A percentile compares a stretch with the other conserved stretches of the same genome.
phyloP scores from a whole-genome alignment of 2,113 vertebrate species.

The Lipotes vexillifer region DNA sequence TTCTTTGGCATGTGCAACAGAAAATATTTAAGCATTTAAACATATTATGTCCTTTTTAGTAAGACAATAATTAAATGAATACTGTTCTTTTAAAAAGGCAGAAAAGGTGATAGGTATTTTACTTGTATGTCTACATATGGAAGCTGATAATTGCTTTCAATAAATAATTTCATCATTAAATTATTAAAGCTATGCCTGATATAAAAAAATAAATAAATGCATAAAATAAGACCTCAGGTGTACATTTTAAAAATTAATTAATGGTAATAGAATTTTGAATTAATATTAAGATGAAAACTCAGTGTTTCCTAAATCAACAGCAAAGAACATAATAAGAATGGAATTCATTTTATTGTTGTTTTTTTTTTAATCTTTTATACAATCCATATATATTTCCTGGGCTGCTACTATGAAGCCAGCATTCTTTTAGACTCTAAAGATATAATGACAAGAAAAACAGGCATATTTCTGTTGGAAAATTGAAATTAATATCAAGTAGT shows the following conservation, averaged over 20 bases:
- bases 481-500: not conserved
- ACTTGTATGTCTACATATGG: not conserved
- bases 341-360: not conserved
- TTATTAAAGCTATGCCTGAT: not conserved
- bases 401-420: not conserved
- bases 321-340: not conserved
- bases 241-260: conserved; percentile 39
- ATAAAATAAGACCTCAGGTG: not conserved
- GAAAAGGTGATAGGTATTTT: not conserved
- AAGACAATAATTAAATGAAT: not conserved
- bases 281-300: not conserved
- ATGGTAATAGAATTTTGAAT: not conserved
- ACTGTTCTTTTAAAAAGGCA: conserved; percentile 15
- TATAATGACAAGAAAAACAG: not conserved
- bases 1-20: not conserved
- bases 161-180: conserved; percentile 12
- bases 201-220: not conserved
- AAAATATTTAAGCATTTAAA: not conserved
- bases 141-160: not conserved
- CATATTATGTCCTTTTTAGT: not conserved
- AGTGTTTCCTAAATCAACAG: not conserved
- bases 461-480: not conserved
- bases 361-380: not conserved
- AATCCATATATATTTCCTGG: not conserved
- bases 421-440: not conserved